Base-by-base conservation (phyloP, 2,888 invertebrate genomes). In the Oscheius onirici region DNA sequence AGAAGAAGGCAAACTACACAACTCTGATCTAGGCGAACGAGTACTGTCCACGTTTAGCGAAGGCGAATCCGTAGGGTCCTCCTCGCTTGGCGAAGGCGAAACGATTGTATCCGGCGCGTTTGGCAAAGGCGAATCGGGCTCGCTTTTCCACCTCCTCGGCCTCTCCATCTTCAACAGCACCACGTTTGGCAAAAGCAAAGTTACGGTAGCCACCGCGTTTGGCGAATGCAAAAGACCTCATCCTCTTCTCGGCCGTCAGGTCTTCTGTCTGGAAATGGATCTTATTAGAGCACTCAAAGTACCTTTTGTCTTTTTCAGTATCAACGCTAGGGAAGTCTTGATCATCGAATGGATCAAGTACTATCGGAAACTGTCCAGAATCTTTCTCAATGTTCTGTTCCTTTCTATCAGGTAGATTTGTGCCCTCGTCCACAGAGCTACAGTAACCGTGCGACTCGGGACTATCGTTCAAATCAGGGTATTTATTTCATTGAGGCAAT, bases 21-120 rank as follows among this genome's bases (percentile, higher is more conserved):
- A 49, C 63, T 63, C n/a, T 44, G 6, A 1, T 63, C 26, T 73
- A 78, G 40, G 78, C 78, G 69, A 78, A 78, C 51, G 78, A 78
- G 17, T 72, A 72, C 40, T 65, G 71, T 40, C 72, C 71, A n/a
- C 78, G 61, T 69, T 78, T 78, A 73, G 79, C 79, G 63, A 79
- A 79, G 26, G 79, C 79, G 69, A 79, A 79, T 55, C 79, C 79
- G 66, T 79, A 79, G 44, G 79, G 79, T n/a, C 69, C 60, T 34
- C 75, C 76, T 41, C 79, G 76, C 65, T 79, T 79, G 57, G 79
- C 79, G 71, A 79, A 79, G 15, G 79, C 79, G 63, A 79, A 79
- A 41, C 68, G 58, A 46, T 77, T 65, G 74, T 79, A 79, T 20
- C 74, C 46, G 13, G 41, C 46, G 20, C 79, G 72, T 68, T 79